Conservation (phyloP, 2,797 vertebrate species). For the Iguana delicatissima region DNA sequence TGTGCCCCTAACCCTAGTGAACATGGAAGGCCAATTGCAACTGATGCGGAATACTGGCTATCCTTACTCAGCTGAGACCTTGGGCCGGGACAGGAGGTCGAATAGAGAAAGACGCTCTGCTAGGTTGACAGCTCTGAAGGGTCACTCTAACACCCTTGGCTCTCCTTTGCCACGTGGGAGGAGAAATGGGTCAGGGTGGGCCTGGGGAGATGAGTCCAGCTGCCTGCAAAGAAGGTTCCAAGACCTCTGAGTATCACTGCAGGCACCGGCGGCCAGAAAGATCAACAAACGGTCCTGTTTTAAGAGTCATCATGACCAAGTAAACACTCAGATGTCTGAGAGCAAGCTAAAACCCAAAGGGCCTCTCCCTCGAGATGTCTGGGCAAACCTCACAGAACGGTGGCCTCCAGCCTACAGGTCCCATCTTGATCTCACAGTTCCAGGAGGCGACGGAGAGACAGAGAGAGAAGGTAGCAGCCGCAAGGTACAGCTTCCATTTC, state of each 20-base stretch:
- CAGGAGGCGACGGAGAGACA: not conserved
- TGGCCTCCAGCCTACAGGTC: conserved; percentile 25
- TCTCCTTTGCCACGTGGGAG: not conserved
- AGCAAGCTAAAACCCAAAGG: not conserved
- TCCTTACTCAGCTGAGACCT: too few species aligned
- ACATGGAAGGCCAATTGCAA: too few species aligned
- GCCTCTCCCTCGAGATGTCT: conserved; percentile 19
- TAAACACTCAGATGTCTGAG: not conserved
- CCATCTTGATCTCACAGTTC: conserved; percentile 35
- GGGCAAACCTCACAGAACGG: not conserved
- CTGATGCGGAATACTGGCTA: too few species aligned
- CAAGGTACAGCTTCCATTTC: conserved; percentile 47
- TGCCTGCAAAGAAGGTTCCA: not conserved
- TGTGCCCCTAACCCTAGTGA: too few species aligned
- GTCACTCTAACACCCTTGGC: not conserved
- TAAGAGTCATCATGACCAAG: conserved; percentile 28
- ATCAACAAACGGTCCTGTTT: not conserved
- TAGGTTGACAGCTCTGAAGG: not conserved
- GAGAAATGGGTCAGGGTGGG: too few species aligned
- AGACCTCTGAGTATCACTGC: not conserved
- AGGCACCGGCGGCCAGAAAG: conserved; percentile 12
- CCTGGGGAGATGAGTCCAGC: not conserved
- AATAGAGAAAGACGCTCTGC: not conserved
- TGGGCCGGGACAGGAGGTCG: not conserved
- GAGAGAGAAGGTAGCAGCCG: conserved; percentile 38